Evolutionary conservation across 37 sponge, comb jelly and placozoan species (phyloP), one percentile per base, ranked within the genome.

Genomic region (Axinella damicornis): DNA sequence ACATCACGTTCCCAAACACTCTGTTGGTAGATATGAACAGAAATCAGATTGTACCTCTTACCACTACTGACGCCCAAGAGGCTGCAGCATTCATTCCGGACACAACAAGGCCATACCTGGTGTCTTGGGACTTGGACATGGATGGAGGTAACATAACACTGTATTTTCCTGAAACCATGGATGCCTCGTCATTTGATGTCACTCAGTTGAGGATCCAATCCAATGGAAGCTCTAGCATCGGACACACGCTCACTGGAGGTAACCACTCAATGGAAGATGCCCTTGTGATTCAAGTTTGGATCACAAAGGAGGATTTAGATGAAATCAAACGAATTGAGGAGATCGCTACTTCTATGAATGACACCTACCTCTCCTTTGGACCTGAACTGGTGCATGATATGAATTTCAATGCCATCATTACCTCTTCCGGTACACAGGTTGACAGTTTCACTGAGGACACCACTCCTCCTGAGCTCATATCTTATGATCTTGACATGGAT

Each of bases 241-340:
- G 94, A 1, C 54, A 87, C 69, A 89, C 78, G 21, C 83, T 92
- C 69, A 92, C 81, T 73, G 92, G 90, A 53, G 97, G 97, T 2
- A 75, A 28, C 28, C 69, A 64, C 65, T 83, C 85, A 21, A 37
- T 65, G 46, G 87, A 81, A 24, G 83, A 89, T 74, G 83, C 73
- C 5, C 68, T 88, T 11, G 32, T 64, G 4, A 87, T 92, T 18
- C 22, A 58, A 5, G 76, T 94, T 9, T 80, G 80, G 69, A 75
- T 94, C 57, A 86, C 95, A 20, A 91, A 83, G 52, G 71, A 55
- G 30, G 97, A 97, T 57, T 35, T 91, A 41, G 90, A 97, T 84
- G 97, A 94, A 74, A 86, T 97, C 33, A 97, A 97, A 62, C 78
- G 97, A 25, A 85, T 97, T 36, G 89, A 87, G 53, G 84, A 86